Conservation (phyloP, 2,797 vertebrate genomes). For the Leptoclinus maculatus region DNA sequence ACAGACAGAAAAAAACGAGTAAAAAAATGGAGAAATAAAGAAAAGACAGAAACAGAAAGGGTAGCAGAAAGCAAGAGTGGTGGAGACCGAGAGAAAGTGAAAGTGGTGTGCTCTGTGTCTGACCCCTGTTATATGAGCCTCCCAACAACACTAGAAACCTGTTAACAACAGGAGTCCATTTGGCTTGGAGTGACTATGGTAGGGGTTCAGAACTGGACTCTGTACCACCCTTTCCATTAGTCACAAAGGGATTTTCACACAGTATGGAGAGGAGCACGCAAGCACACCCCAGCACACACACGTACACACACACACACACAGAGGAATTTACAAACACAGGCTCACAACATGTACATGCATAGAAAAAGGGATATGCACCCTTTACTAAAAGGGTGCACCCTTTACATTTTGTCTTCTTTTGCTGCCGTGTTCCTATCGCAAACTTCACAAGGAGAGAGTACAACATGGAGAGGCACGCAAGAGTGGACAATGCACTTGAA, state of each 20-base stretch:
- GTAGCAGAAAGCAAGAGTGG: not conserved
- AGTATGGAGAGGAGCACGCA: not conserved
- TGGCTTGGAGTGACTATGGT: conserved; percentile 57
- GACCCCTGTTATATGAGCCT: conserved; percentile 64
- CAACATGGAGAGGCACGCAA: conserved; percentile 29
- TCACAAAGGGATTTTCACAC: conserved; percentile 41
- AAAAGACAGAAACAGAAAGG: not conserved
- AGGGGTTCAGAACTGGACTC: conserved; percentile 41
- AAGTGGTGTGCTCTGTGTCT: conserved; percentile 54
- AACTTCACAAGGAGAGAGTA: conserved; percentile 19
- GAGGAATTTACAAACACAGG: not conserved
- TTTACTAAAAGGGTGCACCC: conserved; percentile 43
- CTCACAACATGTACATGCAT: conserved; percentile 10
- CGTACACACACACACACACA: not conserved
- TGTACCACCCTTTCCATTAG: conserved; percentile 51
- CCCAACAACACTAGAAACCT: conserved; percentile 58
- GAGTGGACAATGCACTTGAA: not conserved
- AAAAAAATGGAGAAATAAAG: not conserved
- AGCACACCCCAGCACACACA: conserved; percentile 3
- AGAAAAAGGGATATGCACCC: not conserved
- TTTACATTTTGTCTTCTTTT: conserved; percentile 32
- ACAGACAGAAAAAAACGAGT: not conserved
- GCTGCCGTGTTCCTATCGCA: not conserved
- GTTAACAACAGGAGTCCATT: conserved; percentile 78
- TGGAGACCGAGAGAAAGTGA: conserved; percentile 4